phyloP scores from a whole-genome alignment of 2,113 vertebrate genomes.

The Cyphomyrus discorhynchus region DNA sequence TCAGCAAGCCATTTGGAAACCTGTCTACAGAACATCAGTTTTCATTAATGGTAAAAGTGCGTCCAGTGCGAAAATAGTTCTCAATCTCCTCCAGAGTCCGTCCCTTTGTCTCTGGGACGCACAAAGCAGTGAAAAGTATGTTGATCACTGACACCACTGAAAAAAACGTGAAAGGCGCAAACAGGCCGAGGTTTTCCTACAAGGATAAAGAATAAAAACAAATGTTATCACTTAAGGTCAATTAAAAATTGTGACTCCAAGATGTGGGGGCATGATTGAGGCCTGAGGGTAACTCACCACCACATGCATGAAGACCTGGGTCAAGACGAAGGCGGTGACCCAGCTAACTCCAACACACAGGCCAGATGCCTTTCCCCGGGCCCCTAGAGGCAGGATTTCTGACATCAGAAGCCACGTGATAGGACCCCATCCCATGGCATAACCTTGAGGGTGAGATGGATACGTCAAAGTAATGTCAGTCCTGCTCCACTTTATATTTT shows the following conservation, averaged over 20 bases:
- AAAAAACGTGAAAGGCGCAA: slow-evolving; percentile 79
- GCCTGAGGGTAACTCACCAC: slow-evolving; percentile 52
- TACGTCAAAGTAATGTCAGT: background rate
- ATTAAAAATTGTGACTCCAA: background rate
- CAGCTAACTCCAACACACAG: slow-evolving; percentile 85
- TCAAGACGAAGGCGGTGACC: slow-evolving; percentile 82
- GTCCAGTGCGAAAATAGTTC: slow-evolving; percentile 74
- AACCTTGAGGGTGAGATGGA: slow-evolving; percentile 59
- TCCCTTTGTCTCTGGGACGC: slow-evolving; percentile 83
- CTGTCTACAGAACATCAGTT: background rate
- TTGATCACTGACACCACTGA: slow-evolving; percentile 63
- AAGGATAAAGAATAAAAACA: background rate
- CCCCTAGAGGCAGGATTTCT: slow-evolving; percentile 80
- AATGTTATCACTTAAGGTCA: background rate
- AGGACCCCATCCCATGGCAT: slow-evolving; percentile 94
- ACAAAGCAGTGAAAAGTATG: slow-evolving; percentile 76
- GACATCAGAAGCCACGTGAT: slow-evolving; percentile 97
- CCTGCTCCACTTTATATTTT: background rate
- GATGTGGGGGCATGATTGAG: background rate
- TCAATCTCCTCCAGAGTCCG: slow-evolving; percentile 89
- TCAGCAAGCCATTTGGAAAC: background rate
- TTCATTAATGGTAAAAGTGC: slow-evolving; percentile 53
- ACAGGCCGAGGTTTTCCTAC: slow-evolving; percentile 66
- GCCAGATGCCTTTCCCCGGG: slow-evolving; percentile 78
- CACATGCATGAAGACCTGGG: slow-evolving; percentile 67